Evolutionary conservation across 2,888 invertebrate species (phyloP).

Genomic region (Timandra comae): DNA sequence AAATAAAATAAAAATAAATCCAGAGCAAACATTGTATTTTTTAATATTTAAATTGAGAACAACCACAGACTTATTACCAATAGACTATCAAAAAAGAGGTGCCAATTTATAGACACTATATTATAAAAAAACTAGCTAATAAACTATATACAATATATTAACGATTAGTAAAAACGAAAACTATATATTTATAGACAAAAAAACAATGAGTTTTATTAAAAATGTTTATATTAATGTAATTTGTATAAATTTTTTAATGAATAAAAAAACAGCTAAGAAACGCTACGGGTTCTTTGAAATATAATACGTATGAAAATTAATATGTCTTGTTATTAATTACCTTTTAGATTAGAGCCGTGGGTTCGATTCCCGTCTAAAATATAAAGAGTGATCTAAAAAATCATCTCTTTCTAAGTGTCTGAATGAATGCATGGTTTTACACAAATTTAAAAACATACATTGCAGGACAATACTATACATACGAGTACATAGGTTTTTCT

Average conservation of each 20-base stretch:
- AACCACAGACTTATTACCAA: too few species aligned
- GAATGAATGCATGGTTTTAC: too few species aligned
- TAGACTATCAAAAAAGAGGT: conserved; percentile 19
- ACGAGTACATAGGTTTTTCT: too few species aligned
- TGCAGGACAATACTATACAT: too few species aligned
- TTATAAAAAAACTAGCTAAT: conserved; percentile 13
- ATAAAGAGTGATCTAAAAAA: too few species aligned
- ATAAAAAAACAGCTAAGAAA: conserved; percentile 72
- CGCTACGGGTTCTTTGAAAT: conserved; percentile 76
- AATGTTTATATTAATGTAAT: conserved; percentile 29
- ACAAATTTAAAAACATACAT: too few species aligned
- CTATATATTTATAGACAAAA: conserved; percentile 28
- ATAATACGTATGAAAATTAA: conserved; percentile 67
- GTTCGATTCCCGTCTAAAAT: too few species aligned
- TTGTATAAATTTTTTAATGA: conserved; percentile 45
- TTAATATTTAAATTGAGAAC: too few species aligned
- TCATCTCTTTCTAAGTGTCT: too few species aligned
- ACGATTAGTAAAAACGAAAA: conserved; percentile 23
- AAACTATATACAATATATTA: conserved; percentile 9
- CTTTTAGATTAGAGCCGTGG: neutral
- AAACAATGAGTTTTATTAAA: conserved; percentile 35
- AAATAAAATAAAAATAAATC: too few species aligned
- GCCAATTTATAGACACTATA: conserved; percentile 16
- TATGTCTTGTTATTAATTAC: conserved; percentile 31
- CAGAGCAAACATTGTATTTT: too few species aligned